A percentile compares a stretch with the other conserved stretches of the same genome.
These are phyloP conservation scores for Argopecten irradians DNA, from an alignment of 1,140 invertebrate genomes.

Conservation along the genomic window DNA sequence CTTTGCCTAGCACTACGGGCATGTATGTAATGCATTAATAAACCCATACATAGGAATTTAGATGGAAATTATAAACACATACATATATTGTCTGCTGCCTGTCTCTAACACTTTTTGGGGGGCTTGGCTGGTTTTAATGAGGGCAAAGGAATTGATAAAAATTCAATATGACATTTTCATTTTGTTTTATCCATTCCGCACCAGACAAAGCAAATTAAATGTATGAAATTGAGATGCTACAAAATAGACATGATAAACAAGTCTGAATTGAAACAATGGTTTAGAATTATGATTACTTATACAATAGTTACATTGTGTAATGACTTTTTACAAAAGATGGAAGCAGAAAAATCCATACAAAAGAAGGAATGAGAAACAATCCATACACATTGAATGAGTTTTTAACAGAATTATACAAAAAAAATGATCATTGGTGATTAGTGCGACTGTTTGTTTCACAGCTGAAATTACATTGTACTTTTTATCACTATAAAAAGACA, in stretches of 20 bases:
- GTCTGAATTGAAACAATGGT: not conserved
- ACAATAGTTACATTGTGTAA: not conserved
- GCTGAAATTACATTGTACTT: conserved; percentile 17
- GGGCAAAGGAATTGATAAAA: not conserved
- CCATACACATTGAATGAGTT: not conserved
- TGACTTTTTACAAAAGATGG: not conserved
- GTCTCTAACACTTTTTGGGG: not conserved
- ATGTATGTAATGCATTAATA: conserved; percentile 23
- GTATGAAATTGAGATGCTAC: conserved; percentile 14
- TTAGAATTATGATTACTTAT: not conserved
- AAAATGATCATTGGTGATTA: not conserved
- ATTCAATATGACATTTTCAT: conserved; percentile 18
- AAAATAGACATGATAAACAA: not conserved
- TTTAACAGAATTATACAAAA: not conserved
- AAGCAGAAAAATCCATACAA: no score
- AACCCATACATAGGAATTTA: conserved; percentile 11
- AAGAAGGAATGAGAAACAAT: not conserved
- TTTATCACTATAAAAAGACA: not conserved
- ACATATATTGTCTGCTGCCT: conserved; percentile 15
- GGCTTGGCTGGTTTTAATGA: not conserved
- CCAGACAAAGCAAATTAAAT: not conserved
- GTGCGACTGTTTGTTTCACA: not conserved
- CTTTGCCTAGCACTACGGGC: conserved; percentile 19
- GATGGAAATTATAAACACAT: conserved; percentile 23
- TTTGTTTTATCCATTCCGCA: not conserved